Percentiles rank a stretch among this genome's conserved stretches.
Evolutionary conservation across 2,797 vertebrate species (phyloP).

Genomic region (Mormyrus proboscirostris): DNA sequence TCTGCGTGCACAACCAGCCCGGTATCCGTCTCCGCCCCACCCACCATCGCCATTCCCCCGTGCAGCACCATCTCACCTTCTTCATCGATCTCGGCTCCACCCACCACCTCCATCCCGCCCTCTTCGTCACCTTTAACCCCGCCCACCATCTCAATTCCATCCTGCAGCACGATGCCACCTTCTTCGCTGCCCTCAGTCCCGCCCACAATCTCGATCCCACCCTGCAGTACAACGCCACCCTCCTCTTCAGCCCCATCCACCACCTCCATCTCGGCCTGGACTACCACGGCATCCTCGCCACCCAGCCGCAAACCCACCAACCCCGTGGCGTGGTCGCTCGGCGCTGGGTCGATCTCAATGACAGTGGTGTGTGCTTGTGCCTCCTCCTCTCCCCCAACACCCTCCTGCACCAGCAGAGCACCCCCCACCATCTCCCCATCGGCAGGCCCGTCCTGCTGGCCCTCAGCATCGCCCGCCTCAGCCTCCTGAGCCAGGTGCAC

Average conservation of each 20-base stretch:
- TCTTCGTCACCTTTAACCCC: not conserved
- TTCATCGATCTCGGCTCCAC: not conserved
- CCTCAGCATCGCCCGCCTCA: conserved; percentile 60
- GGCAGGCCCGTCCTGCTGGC: conserved; percentile 57
- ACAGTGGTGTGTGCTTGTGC: conserved; percentile 47
- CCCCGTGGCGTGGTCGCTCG: conserved; percentile 36
- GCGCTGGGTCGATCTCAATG: conserved; percentile 70
- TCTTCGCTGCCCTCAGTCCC: not conserved
- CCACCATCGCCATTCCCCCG: not conserved
- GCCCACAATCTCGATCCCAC: not conserved
- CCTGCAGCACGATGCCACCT: not conserved
- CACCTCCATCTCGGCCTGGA: conserved; percentile 55
- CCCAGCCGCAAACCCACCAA: conserved; percentile 27
- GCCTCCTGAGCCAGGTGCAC: conserved; percentile 60
- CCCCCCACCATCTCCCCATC: conserved; percentile 56
- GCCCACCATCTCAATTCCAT: not conserved
- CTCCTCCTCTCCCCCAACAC: conserved; percentile 57
- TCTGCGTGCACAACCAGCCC: conserved; percentile 18
- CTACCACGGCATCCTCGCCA: conserved; percentile 62
- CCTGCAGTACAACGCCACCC: not conserved
- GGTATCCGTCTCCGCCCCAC: not conserved
- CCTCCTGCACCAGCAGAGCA: conserved; percentile 21
- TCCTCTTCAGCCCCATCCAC: conserved; percentile 56
- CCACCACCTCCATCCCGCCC: conserved; percentile 4
- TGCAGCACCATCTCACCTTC: not conserved